These are phyloP conservation scores for Mystacides longicornis DNA, from an alignment of 2,888 invertebrate genomes.

Conservation along the genomic window DNA sequence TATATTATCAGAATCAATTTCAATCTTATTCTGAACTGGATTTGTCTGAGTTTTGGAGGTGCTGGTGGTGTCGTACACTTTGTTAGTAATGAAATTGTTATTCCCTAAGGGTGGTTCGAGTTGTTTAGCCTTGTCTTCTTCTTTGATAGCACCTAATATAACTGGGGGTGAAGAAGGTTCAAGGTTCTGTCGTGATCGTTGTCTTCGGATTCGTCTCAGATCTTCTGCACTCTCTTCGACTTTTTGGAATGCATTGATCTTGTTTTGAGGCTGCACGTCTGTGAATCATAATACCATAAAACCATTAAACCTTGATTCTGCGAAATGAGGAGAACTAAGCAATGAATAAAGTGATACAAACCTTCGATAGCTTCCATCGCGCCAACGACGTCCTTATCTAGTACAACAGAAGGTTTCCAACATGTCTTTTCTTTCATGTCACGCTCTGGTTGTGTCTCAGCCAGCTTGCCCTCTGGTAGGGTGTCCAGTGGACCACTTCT, in stretches of 20 bases:
- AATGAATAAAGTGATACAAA: too few species aligned
- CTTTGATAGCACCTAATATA: slow-evolving; percentile 50
- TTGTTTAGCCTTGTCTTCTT: slow-evolving; percentile 46
- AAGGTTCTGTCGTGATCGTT: slow-evolving; percentile 44
- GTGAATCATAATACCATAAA: slow-evolving; percentile 21
- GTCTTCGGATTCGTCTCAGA: slow-evolving; percentile 50
- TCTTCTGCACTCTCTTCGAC: slow-evolving; percentile 64
- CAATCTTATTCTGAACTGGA: slow-evolving; percentile 38
- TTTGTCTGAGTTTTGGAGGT: background rate
- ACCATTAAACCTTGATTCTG: background rate
- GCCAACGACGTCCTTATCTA: slow-evolving; percentile 77
- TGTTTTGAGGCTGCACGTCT: slow-evolving; percentile 65
- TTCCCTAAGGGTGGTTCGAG: slow-evolving; percentile 30
- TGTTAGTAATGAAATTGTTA: slow-evolving; percentile 26
- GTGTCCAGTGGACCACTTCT: slow-evolving; percentile 65
- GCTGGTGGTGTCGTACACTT: too few species aligned
- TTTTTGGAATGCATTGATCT: slow-evolving; percentile 73
- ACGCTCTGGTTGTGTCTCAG: slow-evolving; percentile 32
- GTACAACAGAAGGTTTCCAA: slow-evolving; percentile 71
- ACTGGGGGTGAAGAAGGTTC: slow-evolving; percentile 38
- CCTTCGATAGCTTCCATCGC: slow-evolving; percentile 85
- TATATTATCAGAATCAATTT: slow-evolving; percentile 85
- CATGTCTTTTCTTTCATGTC: slow-evolving; percentile 41
- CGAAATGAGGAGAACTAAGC: too few species aligned
- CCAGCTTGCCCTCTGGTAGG: slow-evolving; percentile 62